phyloP scores from a whole-genome alignment of 2,113 vertebrate species.

The Setophaga petechia region DNA sequence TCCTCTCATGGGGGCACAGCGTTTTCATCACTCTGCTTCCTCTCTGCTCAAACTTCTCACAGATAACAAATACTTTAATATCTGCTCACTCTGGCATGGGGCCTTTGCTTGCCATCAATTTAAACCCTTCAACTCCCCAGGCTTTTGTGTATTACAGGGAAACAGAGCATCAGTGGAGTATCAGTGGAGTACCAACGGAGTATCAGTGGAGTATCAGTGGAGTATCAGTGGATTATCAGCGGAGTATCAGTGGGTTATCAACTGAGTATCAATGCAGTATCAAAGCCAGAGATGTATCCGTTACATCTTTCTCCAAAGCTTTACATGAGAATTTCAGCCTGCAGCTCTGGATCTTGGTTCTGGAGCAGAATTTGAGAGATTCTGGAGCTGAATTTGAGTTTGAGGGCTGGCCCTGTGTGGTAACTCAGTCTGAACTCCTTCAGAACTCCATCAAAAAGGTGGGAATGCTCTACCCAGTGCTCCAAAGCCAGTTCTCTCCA shows the following conservation, averaged over 20 bases:
- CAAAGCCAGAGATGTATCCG: not conserved
- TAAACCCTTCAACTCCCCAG: not conserved
- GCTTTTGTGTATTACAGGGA: not conserved
- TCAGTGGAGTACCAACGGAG: too few species aligned
- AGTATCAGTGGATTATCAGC: too few species aligned
- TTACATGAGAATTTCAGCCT: not conserved
- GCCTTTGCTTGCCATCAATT: not conserved
- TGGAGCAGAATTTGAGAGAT: too few species aligned
- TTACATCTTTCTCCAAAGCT: not conserved
- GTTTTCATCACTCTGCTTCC: not conserved
- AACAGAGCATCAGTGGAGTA: too few species aligned
- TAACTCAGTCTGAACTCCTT: not conserved
- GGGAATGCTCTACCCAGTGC: not conserved
- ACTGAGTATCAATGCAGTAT: too few species aligned
- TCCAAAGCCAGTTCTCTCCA: not conserved
- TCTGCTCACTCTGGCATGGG: not conserved
- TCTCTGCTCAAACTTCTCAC: not conserved
- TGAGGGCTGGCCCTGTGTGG: not conserved
- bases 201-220: too few species aligned
- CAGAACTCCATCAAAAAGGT: not conserved
- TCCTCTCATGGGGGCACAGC: not conserved
- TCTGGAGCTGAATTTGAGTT: not conserved
- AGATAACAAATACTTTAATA: not conserved
- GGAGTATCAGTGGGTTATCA: too few species aligned
- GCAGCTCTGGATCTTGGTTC: not conserved